These are phyloP conservation scores for Blastobasis lacticolella DNA, from an alignment of 2,888 invertebrate genomes.

Conservation along the genomic window DNA sequence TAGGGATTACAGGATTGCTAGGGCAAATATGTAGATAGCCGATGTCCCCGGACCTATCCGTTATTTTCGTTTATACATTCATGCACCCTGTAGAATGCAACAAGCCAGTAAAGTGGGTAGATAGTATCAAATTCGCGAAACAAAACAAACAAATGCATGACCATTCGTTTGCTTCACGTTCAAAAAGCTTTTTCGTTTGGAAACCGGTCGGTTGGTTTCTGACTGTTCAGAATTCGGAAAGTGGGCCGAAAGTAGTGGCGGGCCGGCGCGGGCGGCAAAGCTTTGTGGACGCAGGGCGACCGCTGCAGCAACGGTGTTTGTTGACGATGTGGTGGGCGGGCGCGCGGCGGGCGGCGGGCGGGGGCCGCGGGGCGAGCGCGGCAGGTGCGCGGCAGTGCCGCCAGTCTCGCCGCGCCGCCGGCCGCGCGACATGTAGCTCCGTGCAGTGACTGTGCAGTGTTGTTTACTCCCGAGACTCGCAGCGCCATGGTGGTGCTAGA, in stretches of 20 bases:
- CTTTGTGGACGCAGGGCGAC: conserved; percentile 54
- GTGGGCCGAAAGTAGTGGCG: conserved; percentile 21
- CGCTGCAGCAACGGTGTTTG: conserved; percentile 67
- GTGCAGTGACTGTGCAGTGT: conserved; percentile 49
- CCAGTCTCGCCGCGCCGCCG: conserved; percentile 57
- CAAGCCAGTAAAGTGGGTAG: too few species aligned
- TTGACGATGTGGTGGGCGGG: conserved; percentile 57
- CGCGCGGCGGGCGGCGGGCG: conserved; percentile 29
- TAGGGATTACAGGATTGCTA: too few species aligned
- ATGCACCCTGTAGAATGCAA: too few species aligned
- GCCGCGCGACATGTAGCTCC: conserved; percentile 58
- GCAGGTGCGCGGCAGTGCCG: conserved; percentile 62
- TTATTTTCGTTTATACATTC: too few species aligned
- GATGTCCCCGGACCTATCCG: too few species aligned
- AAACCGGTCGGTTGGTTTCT: conserved; percentile 14
- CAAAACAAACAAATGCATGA: neutral
- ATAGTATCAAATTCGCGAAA: neutral
- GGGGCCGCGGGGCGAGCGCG: conserved; percentile 40
- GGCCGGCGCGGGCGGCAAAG: conserved; percentile 18
- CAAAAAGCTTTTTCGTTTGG: conserved; percentile 1
- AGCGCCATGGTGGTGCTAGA: conserved; percentile 67
- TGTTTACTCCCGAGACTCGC: conserved; percentile 30
- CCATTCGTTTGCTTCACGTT: neutral
- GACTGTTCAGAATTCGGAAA: conserved; percentile 38
- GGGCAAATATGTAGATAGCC: too few species aligned